Evolutionary conservation across 2,113 vertebrate genomes (phyloP).

Genomic region (Symphodus melops): DNA sequence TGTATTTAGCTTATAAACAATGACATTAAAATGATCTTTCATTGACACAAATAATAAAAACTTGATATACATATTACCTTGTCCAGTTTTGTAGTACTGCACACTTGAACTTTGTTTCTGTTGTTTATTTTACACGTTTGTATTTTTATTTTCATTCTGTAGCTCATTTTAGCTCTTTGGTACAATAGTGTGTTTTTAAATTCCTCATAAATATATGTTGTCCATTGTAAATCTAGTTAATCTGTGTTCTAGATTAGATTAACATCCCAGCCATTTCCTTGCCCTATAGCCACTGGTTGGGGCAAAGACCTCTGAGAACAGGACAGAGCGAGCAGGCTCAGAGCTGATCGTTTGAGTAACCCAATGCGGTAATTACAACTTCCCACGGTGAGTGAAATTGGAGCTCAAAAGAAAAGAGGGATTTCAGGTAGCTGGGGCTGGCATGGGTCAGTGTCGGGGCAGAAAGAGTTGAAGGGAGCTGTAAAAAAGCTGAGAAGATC

Average conservation of each 20-base stretch:
- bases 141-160: neutral
- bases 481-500: slow-evolving; percentile 1
- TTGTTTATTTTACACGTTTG: neutral
- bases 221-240: slow-evolving; percentile 11
- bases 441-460: slow-evolving; percentile 55
- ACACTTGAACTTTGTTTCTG: neutral
- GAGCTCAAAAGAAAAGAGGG: slow-evolving; percentile 56
- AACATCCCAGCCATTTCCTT: slow-evolving; percentile 38
- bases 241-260: slow-evolving; percentile 30
- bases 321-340: slow-evolving; percentile 23
- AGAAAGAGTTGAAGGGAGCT: slow-evolving; percentile 25
- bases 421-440: slow-evolving; percentile 56
- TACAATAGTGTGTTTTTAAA: no score
- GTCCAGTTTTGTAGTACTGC: neutral
- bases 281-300: slow-evolving; percentile 1
- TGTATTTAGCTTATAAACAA: slow-evolving; percentile 40
- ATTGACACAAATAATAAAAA: slow-evolving; percentile 41
- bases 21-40: slow-evolving; percentile 7
- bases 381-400: slow-evolving; percentile 74
- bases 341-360: slow-evolving; percentile 62
- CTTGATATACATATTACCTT: neutral
- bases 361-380: slow-evolving; percentile 76
- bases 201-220: neutral
- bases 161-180: neutral
- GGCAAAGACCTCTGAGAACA: slow-evolving; percentile 51